Conservation (phyloP, 2,113 vertebrate genomes). For the Zosterops lateralis region DNA sequence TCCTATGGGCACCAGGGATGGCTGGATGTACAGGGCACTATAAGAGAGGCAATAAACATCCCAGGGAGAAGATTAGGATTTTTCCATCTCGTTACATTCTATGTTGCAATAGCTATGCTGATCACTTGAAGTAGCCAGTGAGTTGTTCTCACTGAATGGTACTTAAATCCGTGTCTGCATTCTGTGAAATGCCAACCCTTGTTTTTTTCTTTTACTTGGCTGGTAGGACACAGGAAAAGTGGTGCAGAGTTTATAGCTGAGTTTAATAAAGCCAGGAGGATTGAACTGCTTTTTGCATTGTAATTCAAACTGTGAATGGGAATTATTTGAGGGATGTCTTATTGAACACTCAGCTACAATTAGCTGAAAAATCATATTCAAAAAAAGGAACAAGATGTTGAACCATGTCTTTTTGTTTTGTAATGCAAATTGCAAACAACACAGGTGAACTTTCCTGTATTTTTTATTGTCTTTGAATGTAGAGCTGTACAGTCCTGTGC, state of each 20-base stretch:
- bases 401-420: background rate
- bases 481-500: background rate
- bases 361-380: background rate
- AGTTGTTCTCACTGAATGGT: background rate
- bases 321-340: background rate
- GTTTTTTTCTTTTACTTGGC: background rate
- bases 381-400: background rate
- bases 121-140: background rate
- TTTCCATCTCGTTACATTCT: background rate
- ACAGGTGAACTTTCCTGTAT: background rate
- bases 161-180: background rate
- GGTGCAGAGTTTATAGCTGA: background rate
- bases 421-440: background rate
- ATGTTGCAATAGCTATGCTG: background rate
- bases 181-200: background rate
- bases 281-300: background rate
- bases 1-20: background rate
- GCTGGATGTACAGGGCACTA: background rate
- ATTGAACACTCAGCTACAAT: background rate
- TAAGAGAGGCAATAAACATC: constrained; percentile 3
- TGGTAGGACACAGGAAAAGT: background rate
- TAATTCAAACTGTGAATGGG: background rate
- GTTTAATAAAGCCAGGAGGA: background rate
- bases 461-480: background rate
- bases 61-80: background rate